Base-by-base conservation (phyloP, 2,888 invertebrate species). In the Scrobipalpa atriplicella region DNA sequence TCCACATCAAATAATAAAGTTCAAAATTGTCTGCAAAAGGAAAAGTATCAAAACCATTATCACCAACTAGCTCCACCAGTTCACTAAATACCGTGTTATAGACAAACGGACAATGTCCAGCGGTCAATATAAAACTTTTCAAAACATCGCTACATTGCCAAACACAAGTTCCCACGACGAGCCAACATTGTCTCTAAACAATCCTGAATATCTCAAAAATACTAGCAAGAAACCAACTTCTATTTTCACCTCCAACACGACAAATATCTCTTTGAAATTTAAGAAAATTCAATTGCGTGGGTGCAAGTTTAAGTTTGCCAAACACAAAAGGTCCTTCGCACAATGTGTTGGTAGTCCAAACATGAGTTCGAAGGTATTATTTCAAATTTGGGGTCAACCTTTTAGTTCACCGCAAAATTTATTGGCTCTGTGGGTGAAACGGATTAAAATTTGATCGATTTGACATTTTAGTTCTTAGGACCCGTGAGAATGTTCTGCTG, bases 21-120 rank as follows among this genome's bases (percentile, higher is more conserved):
- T 38, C 13, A 13, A 13, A 11, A 13, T 13, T 13, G 0, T 13
- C 13, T 13, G 13, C 13, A 43, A 13, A 43, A 58, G 21, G 39
- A 6, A 66, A 82, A 87, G 78, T 83, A 85, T 84, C 86, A 86
- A 84, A 69, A 79, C 65, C 38, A 0, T 21, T 68, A 1, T 16
- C 2, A 66, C 69, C 52, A 67, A 62, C 66, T 66, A 70, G 41
- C 67, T 52, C 62, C 19, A 62, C 65, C 66, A 74, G 70, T 73
- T 68, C 72, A 76, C 87, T 91, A 90, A 90, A 89, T 87, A 87
- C 84, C 80, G 73, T 78, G 77, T 86, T 86, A 90, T 91, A 84
- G 82, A 86, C 80, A 84, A 82, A 80, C 86, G 85, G 80, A 82
- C 86, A 85, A 82, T 81, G 81, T 78, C 76, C 78, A 73, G 83